Percentiles rank a stretch among this genome's conserved stretches.
phyloP scores from a whole-genome alignment of 2,888 invertebrate genomes.

The Polia nebulosa region DNA sequence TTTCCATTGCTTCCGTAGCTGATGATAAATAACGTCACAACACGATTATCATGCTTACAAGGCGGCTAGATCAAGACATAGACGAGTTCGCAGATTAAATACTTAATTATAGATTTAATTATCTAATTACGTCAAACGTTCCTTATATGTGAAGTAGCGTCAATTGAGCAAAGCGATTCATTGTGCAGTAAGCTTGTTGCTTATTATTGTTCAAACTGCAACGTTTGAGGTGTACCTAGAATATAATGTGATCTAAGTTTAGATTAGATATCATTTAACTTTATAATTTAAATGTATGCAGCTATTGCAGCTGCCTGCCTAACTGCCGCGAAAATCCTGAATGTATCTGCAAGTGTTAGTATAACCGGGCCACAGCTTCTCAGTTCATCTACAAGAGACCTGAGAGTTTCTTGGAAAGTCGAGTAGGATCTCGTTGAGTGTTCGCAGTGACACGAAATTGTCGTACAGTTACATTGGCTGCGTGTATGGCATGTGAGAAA shows the following conservation, averaged over 20 bases:
- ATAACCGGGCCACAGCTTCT: constrained; percentile 27
- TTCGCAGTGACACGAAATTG: constrained; percentile 67
- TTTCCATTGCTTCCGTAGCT: constrained; percentile 56
- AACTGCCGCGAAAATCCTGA: constrained; percentile 20
- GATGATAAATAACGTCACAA: constrained; percentile 50
- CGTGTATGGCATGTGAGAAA: constrained; percentile 79
- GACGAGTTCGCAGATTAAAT: constrained; percentile 46
- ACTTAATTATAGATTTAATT: constrained; percentile 51
- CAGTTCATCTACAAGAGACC: constrained; percentile 39
- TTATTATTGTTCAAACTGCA: constrained; percentile 12
- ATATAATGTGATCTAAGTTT: constrained; percentile 36
- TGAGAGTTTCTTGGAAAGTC: constrained; percentile 61
- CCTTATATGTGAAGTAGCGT: constrained; percentile 20
- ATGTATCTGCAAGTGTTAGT: constrained; percentile 18
- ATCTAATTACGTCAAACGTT: constrained; percentile 57
- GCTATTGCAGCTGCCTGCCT: constrained; percentile 14
- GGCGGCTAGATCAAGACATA: constrained; percentile 56
- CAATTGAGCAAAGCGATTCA: constrained; percentile 30
- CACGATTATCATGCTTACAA: constrained; percentile 53
- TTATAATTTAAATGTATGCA: constrained; percentile 10
- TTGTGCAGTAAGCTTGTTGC: constrained; percentile 27
- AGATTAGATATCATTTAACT: constrained; percentile 33
- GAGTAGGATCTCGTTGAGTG: constrained; percentile 57
- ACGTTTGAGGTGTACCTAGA: constrained; percentile 18
- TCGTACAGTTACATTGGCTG: constrained; percentile 80